phyloP scores from a whole-genome alignment of 1,140 invertebrate species.

The Drosophila oshimai region DNA sequence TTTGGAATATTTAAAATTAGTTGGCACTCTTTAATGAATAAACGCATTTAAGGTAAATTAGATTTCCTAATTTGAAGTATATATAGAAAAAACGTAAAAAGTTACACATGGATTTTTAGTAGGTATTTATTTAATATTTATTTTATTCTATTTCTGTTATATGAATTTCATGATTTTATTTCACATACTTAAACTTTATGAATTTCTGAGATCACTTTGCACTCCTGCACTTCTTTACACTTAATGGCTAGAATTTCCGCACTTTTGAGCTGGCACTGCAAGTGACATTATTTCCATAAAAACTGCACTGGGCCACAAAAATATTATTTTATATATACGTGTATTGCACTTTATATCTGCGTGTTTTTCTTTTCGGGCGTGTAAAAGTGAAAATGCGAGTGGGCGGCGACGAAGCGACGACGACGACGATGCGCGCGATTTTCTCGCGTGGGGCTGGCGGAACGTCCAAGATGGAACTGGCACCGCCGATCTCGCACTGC shows the following conservation, averaged over 20 bases:
- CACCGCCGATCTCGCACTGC: slow-evolving; percentile 28
- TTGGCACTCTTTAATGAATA: too few species aligned
- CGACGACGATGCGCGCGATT: slow-evolving; percentile 39
- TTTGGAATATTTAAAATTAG: too few species aligned
- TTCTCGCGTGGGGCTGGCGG: slow-evolving; percentile 59
- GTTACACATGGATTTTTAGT: too few species aligned
- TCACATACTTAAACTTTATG: not conserved
- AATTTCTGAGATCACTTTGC: slow-evolving; percentile 21
- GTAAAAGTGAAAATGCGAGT: slow-evolving; percentile 52
- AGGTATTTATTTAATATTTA: not conserved
- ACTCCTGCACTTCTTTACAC: slow-evolving; percentile 2
- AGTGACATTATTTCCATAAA: slow-evolving; percentile 77
- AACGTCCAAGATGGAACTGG: slow-evolving; percentile 67
- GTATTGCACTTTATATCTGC: slow-evolving; percentile 27
- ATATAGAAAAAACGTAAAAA: too few species aligned
- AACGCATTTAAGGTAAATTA: too few species aligned
- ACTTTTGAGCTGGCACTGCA: slow-evolving; percentile 42
- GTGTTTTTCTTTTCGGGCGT: slow-evolving; percentile 27
- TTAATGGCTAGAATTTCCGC: slow-evolving; percentile 50
- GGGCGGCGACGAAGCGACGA: slow-evolving; percentile 22
- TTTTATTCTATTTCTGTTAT: not conserved
- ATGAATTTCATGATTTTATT: not conserved
- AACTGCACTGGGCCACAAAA: slow-evolving; percentile 55
- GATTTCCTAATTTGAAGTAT: too few species aligned
- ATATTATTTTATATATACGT: slow-evolving; percentile 46